Evolutionary conservation across 2,888 invertebrate genomes (phyloP).

Genomic region (Bugula neritina): DNA sequence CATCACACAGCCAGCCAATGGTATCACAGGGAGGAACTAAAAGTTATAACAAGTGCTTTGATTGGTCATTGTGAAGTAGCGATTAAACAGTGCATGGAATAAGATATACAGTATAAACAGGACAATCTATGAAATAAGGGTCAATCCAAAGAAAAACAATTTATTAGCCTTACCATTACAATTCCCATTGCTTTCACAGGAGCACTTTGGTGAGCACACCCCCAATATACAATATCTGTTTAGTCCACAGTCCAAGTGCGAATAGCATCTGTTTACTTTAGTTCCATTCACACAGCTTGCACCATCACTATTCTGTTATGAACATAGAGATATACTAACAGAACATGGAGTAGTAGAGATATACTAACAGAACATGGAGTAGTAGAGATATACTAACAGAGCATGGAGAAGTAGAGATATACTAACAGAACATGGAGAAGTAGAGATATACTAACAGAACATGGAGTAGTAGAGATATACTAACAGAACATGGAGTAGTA

Average conservation of each 20-base stretch:
- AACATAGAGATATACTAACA: not conserved
- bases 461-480: not conserved
- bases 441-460: not conserved
- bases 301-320: not conserved
- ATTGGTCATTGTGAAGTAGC: too few species aligned
- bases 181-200: not conserved
- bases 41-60: too few species aligned
- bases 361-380: too few species aligned
- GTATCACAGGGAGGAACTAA: not conserved
- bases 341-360: not conserved
- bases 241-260: slow-evolving; percentile 15
- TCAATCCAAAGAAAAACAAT: too few species aligned
- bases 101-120: too few species aligned
- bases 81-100: too few species aligned
- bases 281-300: not conserved
- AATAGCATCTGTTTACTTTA: not conserved
- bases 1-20: slow-evolving; percentile 6
- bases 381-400: not conserved
- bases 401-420: not conserved
- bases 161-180: not conserved
- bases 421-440: too few species aligned
- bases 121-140: too few species aligned
- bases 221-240: not conserved
- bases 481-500: too few species aligned
- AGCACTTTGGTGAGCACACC: not conserved